Evolutionary conservation across 2,797 vertebrate species (phyloP).

Genomic region (Tiaroga cobitis): DNA sequence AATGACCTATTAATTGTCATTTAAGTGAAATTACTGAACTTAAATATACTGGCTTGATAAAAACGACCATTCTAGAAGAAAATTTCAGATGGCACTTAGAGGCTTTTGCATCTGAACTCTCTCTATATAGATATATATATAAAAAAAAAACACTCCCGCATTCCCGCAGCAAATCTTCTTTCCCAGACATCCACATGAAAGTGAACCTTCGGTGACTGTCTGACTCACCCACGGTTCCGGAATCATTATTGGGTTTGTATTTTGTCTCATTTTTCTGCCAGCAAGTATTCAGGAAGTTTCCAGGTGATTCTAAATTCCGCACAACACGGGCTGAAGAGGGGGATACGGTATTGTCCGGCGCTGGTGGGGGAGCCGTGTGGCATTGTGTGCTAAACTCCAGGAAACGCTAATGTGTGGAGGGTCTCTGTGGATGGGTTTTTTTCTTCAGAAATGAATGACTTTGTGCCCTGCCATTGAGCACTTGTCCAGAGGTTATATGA

Average conservation of each 20-base stretch:
- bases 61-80: too few relatives aligned
- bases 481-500: conserved; percentile 45
- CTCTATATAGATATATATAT: too few relatives aligned
- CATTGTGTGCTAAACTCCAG: conserved; percentile 36
- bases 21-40: too few relatives aligned
- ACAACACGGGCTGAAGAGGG: conserved; percentile 26
- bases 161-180: conserved; percentile 41
- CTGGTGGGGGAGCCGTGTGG: conserved; percentile 28
- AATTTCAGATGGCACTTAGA: too few relatives aligned
- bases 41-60: too few relatives aligned
- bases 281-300: conserved; percentile 55
- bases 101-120: too few relatives aligned
- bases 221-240: conserved; percentile 51
- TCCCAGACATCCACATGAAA: conserved; percentile 54
- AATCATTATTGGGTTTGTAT: conserved; percentile 56
- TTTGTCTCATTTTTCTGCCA: conserved; percentile 53
- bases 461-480: conserved; percentile 37
- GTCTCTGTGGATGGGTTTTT: conserved; percentile 19
- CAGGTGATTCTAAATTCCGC: conserved; percentile 58
- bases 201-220: conserved; percentile 62
- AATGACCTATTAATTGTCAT: too few relatives aligned
- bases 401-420: conserved; percentile 32
- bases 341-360: conserved; percentile 26
- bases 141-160: conserved; percentile 57
- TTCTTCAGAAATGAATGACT: conserved; percentile 36